These are phyloP conservation scores for Ametastegia equiseti DNA, from an alignment of 2,888 invertebrate genomes.

Conservation along the genomic window DNA sequence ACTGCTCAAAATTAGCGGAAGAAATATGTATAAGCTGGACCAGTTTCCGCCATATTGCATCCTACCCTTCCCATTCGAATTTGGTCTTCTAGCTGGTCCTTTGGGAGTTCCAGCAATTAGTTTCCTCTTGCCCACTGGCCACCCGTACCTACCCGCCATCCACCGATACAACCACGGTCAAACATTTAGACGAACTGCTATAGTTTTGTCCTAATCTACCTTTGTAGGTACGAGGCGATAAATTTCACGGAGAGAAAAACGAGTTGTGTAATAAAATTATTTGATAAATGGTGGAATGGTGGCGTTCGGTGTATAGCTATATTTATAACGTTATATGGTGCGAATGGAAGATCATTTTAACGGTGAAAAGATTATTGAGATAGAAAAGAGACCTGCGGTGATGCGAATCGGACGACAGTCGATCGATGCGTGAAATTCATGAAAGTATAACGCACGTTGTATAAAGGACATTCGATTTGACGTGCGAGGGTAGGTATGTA, in stretches of 20 bases:
- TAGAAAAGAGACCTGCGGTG: slow-evolving; percentile 16
- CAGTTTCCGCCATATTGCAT: slow-evolving; percentile 7
- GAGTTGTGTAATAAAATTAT: background rate
- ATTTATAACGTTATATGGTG: background rate
- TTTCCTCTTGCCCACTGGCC: background rate
- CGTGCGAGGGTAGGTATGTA: slow-evolving; percentile 16
- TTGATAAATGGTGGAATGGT: background rate
- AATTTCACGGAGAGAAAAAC: background rate
- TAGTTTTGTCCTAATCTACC: background rate
- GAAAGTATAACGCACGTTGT: slow-evolving; percentile 27
- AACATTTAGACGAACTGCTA: background rate
- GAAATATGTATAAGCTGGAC: slow-evolving; percentile 24
- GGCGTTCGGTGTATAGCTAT: background rate
- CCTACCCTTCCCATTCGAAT: background rate
- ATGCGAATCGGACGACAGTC: slow-evolving; percentile 23
- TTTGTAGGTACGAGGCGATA: background rate
- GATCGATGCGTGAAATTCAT: slow-evolving; percentile 40
- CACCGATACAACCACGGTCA: background rate
- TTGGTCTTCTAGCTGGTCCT: slow-evolving; percentile 6
- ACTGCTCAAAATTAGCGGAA: background rate
- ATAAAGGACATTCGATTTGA: slow-evolving; percentile 40
- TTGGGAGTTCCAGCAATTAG: slow-evolving; percentile 26
- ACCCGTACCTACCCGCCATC: background rate
- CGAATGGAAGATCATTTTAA: background rate
- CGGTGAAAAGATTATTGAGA: background rate